phyloP scores from a whole-genome alignment of 2,888 invertebrate genomes.

The Aricia artaxerxes region DNA sequence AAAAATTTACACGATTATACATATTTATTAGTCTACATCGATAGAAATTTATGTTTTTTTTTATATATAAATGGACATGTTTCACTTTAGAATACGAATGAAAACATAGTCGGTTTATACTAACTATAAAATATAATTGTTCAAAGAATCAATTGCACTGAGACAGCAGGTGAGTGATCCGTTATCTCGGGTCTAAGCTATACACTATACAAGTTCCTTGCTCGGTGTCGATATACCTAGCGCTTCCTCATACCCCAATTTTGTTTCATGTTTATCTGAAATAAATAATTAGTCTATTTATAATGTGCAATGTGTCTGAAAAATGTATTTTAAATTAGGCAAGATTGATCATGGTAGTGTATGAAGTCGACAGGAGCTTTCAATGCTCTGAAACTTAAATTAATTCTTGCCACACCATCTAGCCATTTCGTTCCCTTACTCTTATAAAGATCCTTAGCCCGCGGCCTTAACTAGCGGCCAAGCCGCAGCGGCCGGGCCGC shows the following conservation, averaged over 20 bases:
- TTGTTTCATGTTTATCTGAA: conserved; percentile 80
- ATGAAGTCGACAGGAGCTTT: too few relatives aligned
- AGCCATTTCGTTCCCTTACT: too few relatives aligned
- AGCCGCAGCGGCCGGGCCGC: too few relatives aligned
- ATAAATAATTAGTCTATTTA: conserved; percentile 35
- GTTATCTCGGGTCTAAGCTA: conserved; percentile 38
- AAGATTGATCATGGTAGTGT: too few relatives aligned
- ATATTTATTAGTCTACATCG: conserved; percentile 62
- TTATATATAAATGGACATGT: conserved; percentile 66
- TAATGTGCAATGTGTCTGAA: background rate
- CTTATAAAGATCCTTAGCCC: too few relatives aligned
- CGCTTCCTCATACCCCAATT: conserved; percentile 93
- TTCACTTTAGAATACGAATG: conserved; percentile 61
- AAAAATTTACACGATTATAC: conserved; percentile 76
- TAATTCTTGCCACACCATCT: too few relatives aligned
- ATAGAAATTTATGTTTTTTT: conserved; percentile 62
- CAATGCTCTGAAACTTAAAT: too few relatives aligned
- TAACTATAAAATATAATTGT: conserved; percentile 61
- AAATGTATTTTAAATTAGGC: too few relatives aligned
- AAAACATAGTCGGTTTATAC: conserved; percentile 58
- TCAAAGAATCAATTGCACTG: conserved; percentile 75
- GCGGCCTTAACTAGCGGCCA: too few relatives aligned
- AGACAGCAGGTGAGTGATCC: conserved; percentile 59
- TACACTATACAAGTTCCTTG: conserved; percentile 86
- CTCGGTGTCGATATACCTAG: conserved; percentile 95